Evolutionary conservation across 1,140 invertebrate species (phyloP).

Genomic region (Calosoma granatense): DNA sequence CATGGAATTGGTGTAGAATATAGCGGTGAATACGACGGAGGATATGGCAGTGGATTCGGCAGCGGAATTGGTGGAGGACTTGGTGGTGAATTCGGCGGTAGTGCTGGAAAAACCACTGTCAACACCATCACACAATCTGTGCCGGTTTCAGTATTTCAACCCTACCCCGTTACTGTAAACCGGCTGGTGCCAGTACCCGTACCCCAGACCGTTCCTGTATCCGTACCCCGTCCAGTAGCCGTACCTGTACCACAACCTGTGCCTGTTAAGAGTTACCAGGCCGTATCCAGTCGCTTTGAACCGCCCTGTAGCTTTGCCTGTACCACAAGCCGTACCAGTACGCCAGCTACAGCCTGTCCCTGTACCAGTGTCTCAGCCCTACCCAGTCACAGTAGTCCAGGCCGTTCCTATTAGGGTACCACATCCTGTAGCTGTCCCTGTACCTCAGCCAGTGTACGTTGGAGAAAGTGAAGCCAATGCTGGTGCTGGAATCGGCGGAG

Average conservation of each 20-base stretch:
- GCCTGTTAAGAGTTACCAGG: slow-evolving; percentile 12
- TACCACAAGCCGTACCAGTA: slow-evolving; percentile 16
- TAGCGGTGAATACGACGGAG: too few species aligned
- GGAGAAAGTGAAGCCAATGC: too few species aligned
- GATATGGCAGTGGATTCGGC: too few species aligned
- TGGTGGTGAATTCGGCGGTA: too few species aligned
- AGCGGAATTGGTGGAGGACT: too few species aligned
- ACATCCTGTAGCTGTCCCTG: slow-evolving; percentile 35
- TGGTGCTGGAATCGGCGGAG: too few species aligned
- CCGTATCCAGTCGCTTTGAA: slow-evolving; percentile 14
- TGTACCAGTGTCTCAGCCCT: slow-evolving; percentile 14
- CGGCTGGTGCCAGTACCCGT: slow-evolving; percentile 23
- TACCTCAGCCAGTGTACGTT: slow-evolving; percentile 38
- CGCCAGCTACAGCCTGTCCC: slow-evolving; percentile 15
- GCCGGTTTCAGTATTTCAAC: slow-evolving; percentile 20
- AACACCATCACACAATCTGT: neutral
- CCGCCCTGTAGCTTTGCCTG: slow-evolving; percentile 12
- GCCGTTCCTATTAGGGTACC: slow-evolving; percentile 16
- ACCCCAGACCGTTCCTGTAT: slow-evolving; percentile 23
- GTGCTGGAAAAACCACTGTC: neutral
- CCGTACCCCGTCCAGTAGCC: slow-evolving; percentile 20
- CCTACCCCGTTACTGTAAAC: slow-evolving; percentile 35
- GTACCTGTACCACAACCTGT: slow-evolving; percentile 28
- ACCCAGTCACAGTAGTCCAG: slow-evolving; percentile 18
- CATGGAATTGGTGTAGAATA: too few species aligned